phyloP scores from a whole-genome alignment of 1,140 invertebrate species.

The Sitobion miscanthi region DNA sequence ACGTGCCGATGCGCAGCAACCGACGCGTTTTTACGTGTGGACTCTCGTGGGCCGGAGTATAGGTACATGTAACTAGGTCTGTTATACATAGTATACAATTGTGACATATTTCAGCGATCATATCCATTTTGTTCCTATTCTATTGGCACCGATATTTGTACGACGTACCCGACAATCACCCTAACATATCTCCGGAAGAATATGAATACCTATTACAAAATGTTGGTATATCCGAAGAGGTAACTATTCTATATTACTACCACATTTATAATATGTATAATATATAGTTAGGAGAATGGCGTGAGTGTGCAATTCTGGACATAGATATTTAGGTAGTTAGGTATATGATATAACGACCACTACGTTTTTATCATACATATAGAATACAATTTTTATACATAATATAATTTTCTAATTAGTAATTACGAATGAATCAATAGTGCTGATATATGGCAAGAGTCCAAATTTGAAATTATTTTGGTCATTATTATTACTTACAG shows the following conservation, averaged over 20 bases:
- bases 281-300: background rate
- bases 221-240: background rate
- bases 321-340: too few relatives aligned
- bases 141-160: slow-evolving; percentile 33
- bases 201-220: slow-evolving; percentile 38
- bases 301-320: background rate
- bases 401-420: too few relatives aligned
- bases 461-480: too few relatives aligned
- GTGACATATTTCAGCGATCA: background rate
- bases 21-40: too few relatives aligned
- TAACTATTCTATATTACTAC: background rate
- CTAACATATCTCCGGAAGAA: slow-evolving; percentile 48
- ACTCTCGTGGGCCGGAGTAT: too few relatives aligned
- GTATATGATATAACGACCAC: background rate
- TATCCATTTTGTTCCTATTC: background rate
- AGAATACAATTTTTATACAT: background rate
- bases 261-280: background rate
- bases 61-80: background rate
- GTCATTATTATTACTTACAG: too few relatives aligned
- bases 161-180: background rate
- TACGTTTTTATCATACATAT: background rate
- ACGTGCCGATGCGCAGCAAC: too few relatives aligned
- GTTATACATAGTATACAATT: background rate
- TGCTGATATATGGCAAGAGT: too few relatives aligned
- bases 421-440: too few relatives aligned